Base-by-base conservation (phyloP, 2,113 vertebrate genomes). In the Corydoras sp. region DNA sequence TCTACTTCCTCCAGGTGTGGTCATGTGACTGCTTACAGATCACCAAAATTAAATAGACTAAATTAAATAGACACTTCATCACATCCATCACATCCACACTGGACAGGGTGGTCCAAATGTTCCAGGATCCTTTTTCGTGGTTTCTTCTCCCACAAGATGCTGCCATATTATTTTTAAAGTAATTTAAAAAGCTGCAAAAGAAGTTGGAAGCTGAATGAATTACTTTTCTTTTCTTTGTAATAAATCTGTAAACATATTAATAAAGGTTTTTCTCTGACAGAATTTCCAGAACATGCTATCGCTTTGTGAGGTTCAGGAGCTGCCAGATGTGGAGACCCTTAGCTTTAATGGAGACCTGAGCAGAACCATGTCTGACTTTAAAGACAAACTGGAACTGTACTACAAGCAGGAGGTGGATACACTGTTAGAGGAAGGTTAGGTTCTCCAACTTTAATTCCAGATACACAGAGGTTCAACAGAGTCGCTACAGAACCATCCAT, bases 1-100 rank as follows among this genome's bases (percentile, higher is more conserved):
- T 80, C 12, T 2, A 60, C 2, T 88, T 88, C 76, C 79, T 88
- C 49, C 72, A 85, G 87, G 88, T 88, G 30, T 29, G 31, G 14
- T 5, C 55, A 2, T n/a, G 11, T 64, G 6, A 54, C 24, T 15
- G 59, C 58, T n/a, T 14, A 70, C n/a, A n/a, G 18, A n/a, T 12
- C 15, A 13, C 55, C 4, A 14, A 58, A 58, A 58, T 43, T 9
- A 3, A 62, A 1, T 12, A 0, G 9, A 24, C 14, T 24, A 24
- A 24, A 24, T 24, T 24, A 24, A 24, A 24, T 24, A 24, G 4
- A 4, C 35, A 4, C 35, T 43, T 43, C 35, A 43, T 43, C 35
- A 43, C 35, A 43, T 43, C 7, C 35, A 43, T 43, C 35, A 43
- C 1, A 43, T 4, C 18, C 4, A 43, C 35, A 43, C 18, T 24